A percentile compares a stretch with the other conserved stretches of the same genome.
phyloP scores from a whole-genome alignment of 2,888 invertebrate species.

The Lycophotia porphyrea region DNA sequence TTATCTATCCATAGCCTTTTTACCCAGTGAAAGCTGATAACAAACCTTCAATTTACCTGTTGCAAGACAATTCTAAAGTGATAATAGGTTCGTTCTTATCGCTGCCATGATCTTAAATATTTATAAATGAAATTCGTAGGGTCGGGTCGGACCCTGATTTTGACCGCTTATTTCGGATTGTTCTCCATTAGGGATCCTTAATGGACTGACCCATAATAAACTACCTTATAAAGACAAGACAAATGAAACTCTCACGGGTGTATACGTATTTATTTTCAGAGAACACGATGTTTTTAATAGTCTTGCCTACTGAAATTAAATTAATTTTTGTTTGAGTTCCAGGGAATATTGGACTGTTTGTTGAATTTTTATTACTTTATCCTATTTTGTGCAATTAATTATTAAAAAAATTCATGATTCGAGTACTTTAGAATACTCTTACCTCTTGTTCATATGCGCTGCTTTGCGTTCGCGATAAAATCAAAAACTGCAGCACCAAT shows the following conservation, averaged over 20 bases:
- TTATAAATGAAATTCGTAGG: constrained; percentile 50
- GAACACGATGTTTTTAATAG: constrained; percentile 25
- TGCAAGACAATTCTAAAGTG: constrained; percentile 28
- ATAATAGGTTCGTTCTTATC: constrained; percentile 41
- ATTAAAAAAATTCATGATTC: no score
- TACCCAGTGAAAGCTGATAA: not conserved
- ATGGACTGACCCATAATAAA: constrained; percentile 42
- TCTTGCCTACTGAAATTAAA: constrained; percentile 42
- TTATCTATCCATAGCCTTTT: not conserved
- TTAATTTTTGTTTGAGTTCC: constrained; percentile 43
- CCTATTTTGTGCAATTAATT: no score
- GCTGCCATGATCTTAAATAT: constrained; percentile 59
- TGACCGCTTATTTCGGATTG: constrained; percentile 67
- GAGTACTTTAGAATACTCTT: not conserved
- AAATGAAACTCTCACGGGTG: constrained; percentile 52
- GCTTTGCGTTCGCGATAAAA: no score
- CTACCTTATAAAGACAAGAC: constrained; percentile 44
- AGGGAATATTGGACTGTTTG: constrained; percentile 10
- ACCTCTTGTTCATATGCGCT: not conserved
- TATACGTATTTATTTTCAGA: constrained; percentile 38
- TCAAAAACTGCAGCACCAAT: no score
- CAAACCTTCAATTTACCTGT: constrained; percentile 31
- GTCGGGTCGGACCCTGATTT: constrained; percentile 68
- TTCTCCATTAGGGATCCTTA: constrained; percentile 60
- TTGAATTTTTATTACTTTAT: constrained; percentile 33